These are phyloP conservation scores for Thymelicus sylvestris DNA, from an alignment of 2,888 invertebrate genomes.

Conservation along the genomic window DNA sequence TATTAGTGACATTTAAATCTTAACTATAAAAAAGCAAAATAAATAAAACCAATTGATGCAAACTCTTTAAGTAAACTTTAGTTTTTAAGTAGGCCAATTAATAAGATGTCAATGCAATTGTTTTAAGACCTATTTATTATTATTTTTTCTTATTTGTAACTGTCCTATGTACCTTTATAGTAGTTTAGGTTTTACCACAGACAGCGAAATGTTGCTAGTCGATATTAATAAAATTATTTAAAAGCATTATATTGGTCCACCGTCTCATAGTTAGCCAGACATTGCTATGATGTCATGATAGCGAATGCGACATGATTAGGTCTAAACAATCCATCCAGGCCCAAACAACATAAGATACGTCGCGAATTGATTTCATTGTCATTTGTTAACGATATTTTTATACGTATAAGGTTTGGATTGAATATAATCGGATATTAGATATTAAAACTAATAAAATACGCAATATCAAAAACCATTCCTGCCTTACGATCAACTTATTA, in stretches of 20 bases:
- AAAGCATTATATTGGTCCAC: neutral
- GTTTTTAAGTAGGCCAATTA: slow-evolving; percentile 33
- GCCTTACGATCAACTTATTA: too few species aligned
- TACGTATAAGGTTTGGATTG: too few species aligned
- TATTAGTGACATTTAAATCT: too few species aligned
- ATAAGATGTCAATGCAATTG: slow-evolving; percentile 19
- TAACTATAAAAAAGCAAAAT: too few species aligned
- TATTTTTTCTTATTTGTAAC: slow-evolving; percentile 24
- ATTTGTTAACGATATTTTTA: neutral
- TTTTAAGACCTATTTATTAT: slow-evolving; percentile 24
- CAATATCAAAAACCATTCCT: too few species aligned
- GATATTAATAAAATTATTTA: too few species aligned
- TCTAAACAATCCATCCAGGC: slow-evolving; percentile 17
- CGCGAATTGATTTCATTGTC: slow-evolving; percentile 21
- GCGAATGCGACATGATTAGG: slow-evolving; percentile 3
- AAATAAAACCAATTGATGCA: neutral
- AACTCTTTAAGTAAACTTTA: neutral
- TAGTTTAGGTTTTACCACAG: slow-evolving; percentile 2
- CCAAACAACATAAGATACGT: slow-evolving; percentile 7
- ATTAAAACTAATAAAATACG: too few species aligned
- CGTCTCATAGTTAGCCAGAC: neutral
- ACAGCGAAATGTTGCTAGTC: neutral
- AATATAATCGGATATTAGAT: too few species aligned
- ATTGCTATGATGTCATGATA: too few species aligned
- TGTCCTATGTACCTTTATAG: slow-evolving; percentile 32